These are phyloP conservation scores for Nycticebus coucang DNA, from an alignment of 2,113 vertebrate genomes.

Conservation along the genomic window DNA sequence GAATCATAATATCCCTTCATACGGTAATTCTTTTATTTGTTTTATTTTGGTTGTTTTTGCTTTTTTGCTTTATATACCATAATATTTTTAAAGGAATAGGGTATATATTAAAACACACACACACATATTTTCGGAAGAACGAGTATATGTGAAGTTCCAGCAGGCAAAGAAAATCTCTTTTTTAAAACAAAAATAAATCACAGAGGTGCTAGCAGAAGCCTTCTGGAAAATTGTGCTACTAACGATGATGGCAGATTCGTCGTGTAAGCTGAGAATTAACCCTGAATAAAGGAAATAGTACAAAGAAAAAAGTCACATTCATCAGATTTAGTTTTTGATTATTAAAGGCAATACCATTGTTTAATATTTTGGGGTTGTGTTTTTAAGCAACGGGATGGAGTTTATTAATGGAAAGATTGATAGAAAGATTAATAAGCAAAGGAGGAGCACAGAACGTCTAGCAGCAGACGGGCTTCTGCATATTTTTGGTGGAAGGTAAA, in stretches of 20 bases:
- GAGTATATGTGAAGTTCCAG: background rate
- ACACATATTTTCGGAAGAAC: background rate
- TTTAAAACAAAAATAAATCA: background rate
- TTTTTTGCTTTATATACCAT: too few species aligned
- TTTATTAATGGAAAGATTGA: too few species aligned
- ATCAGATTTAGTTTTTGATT: background rate
- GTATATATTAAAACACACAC: background rate
- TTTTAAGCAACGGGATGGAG: too few species aligned
- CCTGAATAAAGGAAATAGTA: background rate
- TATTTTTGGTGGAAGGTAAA: background rate
- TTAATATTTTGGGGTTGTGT: background rate
- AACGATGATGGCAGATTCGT: background rate
- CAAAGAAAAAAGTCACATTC: background rate
- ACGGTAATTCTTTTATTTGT: background rate
- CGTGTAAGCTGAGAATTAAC: background rate
- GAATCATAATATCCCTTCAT: background rate
- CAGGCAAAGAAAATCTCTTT: constrained; percentile 38
- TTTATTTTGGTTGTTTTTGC: too few species aligned
- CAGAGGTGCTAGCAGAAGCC: background rate
- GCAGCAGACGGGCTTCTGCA: too few species aligned
- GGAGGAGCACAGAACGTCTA: too few species aligned
- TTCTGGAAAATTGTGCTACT: background rate
- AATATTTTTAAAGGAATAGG: background rate
- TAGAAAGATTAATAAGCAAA: too few species aligned
- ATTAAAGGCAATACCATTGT: background rate